These are phyloP conservation scores for Haliclona indistincta DNA, from an alignment of 37 sponge, comb jelly and placozoan species.

Conservation along the genomic window DNA sequence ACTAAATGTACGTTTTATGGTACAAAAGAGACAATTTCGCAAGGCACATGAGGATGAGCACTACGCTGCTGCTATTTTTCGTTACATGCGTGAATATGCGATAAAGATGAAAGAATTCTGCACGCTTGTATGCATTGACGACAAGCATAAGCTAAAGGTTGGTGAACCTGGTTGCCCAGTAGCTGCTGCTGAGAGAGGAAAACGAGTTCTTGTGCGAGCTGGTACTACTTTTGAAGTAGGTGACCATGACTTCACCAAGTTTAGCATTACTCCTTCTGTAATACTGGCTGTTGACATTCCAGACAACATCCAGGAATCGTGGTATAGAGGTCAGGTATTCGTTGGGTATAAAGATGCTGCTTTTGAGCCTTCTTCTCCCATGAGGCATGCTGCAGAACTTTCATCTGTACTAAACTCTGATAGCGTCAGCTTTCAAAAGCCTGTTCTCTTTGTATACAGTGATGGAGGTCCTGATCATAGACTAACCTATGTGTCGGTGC, in stretches of 20 bases:
- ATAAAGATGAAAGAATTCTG: conserved; percentile 12
- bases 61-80: conserved; percentile 44
- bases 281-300: conserved; percentile 3
- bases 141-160: conserved; percentile 28
- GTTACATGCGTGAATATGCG: conserved; percentile 40
- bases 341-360: conserved; percentile 30
- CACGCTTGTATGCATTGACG: conserved; percentile 29
- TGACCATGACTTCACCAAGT: too few relatives aligned
- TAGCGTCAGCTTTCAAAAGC: not conserved
- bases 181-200: too few relatives aligned
- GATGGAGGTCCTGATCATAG: conserved; percentile 56
- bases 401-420: not conserved
- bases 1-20: conserved; percentile 36
- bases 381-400: conserved; percentile 28
- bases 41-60: conserved; percentile 41
- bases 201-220: conserved; percentile 13
- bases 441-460: conserved; percentile 19
- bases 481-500: conserved; percentile 32
- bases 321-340: conserved; percentile 1
- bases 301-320: not conserved
- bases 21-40: conserved; percentile 37
- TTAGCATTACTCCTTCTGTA: too few relatives aligned
- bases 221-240: not conserved
- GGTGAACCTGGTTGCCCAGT: conserved; percentile 30
- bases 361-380: too few relatives aligned